Conservation (phyloP, 2,113 vertebrate species). For the Colius striatus region DNA sequence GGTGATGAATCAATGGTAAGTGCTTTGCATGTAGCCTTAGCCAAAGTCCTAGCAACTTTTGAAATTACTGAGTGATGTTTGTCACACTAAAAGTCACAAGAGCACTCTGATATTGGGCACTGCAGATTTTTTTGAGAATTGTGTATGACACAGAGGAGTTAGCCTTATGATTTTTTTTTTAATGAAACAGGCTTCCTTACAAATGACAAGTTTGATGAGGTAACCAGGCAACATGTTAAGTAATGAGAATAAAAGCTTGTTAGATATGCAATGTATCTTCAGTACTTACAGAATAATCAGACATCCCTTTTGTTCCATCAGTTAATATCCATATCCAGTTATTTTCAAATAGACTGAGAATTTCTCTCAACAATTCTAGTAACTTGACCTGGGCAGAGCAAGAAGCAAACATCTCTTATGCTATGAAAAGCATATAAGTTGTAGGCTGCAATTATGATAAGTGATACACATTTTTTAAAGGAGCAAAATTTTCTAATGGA, state of each 20-base stretch:
- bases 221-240: conserved; percentile 58
- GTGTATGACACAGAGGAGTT: not conserved
- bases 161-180: not conserved
- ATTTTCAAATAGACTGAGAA: not conserved
- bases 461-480: not conserved
- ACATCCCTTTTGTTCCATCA: conserved; percentile 23
- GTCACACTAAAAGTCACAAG: not conserved
- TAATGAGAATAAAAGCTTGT: conserved; percentile 46
- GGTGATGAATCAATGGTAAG: not conserved
- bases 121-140: not conserved
- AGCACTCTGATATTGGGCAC: not conserved
- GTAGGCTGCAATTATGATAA: not conserved
- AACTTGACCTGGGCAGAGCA: not conserved
- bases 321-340: not conserved
- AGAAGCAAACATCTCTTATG: conserved; percentile 1
- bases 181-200: conserved; percentile 6
- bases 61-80: not conserved
- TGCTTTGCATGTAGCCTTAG: not conserved
- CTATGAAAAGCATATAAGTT: not conserved
- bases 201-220: conserved; percentile 38
- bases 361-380: not conserved
- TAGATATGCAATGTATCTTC: not conserved
- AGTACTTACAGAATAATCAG: not conserved
- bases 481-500: not conserved
- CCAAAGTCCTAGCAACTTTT: not conserved